phyloP scores from a whole-genome alignment of 1,140 invertebrate species.

The Orchesella cincta region DNA sequence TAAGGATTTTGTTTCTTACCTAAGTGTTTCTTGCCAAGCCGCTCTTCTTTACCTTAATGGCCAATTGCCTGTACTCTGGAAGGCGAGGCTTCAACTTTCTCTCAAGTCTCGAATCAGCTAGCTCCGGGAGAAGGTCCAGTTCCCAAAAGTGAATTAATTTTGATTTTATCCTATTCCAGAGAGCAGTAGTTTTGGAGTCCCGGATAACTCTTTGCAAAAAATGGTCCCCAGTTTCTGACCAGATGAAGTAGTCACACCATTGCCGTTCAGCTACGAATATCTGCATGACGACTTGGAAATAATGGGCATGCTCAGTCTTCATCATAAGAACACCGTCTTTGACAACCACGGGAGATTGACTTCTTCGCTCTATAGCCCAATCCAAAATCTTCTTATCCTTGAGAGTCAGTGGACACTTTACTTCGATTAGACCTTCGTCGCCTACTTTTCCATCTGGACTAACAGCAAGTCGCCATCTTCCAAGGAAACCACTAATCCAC shows the following conservation, averaged over 20 bases:
- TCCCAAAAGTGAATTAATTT: constrained; percentile 34
- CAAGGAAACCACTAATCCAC: constrained; percentile 22
- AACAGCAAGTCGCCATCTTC: constrained; percentile 38
- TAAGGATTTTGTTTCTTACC: too few relatives aligned
- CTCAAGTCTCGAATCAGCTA: background rate
- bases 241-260: constrained; percentile 56
- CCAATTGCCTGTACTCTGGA: background rate
- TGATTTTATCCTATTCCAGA: constrained; percentile 51
- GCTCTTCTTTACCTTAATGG: too few relatives aligned
- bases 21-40: too few relatives aligned
- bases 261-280: constrained; percentile 52
- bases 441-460: constrained; percentile 50
- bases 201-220: constrained; percentile 2
- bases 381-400: constrained; percentile 41
- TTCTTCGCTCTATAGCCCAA: background rate
- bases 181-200: background rate
- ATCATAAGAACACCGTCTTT: background rate
- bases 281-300: constrained; percentile 57
- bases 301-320: constrained; percentile 52
- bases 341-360: background rate
- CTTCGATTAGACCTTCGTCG: constrained; percentile 47
- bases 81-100: background rate
- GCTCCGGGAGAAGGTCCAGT: background rate
- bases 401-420: constrained; percentile 48
- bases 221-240: constrained; percentile 50